Conservation (phyloP, 2,797 vertebrate genomes). For the Agapornis canus region DNA sequence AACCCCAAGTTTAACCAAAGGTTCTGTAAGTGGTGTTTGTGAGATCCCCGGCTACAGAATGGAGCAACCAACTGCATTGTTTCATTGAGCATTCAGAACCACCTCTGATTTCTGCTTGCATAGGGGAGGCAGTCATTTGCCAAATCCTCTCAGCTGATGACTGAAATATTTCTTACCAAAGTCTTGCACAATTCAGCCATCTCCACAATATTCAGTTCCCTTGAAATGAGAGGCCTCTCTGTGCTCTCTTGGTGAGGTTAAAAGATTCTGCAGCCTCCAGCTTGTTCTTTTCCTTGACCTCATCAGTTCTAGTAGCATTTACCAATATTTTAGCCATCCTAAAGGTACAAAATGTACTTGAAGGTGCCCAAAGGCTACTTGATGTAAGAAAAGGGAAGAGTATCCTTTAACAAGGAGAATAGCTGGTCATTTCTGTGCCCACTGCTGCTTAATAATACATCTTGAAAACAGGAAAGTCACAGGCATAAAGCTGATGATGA, state of each 20-base stretch:
- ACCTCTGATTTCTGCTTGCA: not conserved
- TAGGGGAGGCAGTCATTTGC: not conserved
- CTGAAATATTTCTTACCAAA: not conserved
- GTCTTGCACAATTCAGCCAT: not conserved
- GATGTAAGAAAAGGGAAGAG: not conserved
- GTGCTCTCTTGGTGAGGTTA: not conserved
- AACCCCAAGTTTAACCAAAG: not conserved
- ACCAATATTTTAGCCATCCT: not conserved
- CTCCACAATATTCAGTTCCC: not conserved
- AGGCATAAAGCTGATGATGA: not conserved
- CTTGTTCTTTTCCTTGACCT: not conserved
- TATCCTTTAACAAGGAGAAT: not conserved
- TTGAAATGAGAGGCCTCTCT: not conserved
- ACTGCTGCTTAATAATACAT: not conserved
- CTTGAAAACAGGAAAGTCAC: not conserved
- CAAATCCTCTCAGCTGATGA: not conserved
- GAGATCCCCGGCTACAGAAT: not conserved
- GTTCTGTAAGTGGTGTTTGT: not conserved
- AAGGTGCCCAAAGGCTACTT: not conserved
- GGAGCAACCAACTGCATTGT: not conserved
- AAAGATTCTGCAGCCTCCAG: not conserved
- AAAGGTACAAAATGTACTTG: not conserved
- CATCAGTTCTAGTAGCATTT: not conserved
- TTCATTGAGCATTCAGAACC: not conserved
- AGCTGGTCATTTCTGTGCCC: not conserved